Base-by-base conservation (phyloP, 1,140 invertebrate species). In the Drosophila teissieri region DNA sequence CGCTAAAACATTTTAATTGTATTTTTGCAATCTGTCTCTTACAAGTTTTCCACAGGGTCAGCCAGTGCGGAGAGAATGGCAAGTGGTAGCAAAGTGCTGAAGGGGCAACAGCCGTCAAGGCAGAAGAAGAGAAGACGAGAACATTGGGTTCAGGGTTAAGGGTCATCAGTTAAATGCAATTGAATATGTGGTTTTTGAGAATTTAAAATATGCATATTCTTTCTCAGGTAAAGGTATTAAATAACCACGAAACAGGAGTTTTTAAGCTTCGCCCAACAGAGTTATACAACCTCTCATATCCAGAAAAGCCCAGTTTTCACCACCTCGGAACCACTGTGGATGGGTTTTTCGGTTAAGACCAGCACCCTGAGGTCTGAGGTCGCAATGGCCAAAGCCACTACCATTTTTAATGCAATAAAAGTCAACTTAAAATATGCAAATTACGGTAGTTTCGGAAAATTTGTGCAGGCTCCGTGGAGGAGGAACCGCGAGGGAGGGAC, bases 341-440 rank as follows among this genome's bases (percentile, higher is more conserved):
- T 69, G 34, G 42, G 46, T 37, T 37, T 36, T 64, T 74, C 39
- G 48, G 58, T 31, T 52, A 34, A 37, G 39, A 74, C 58, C 56
- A 73, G 45, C 70, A 60, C 70, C 58, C 70, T 46, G 51, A 63
- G 72, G 27, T 75, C 63, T 89, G 83, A 63, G 84, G 84, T 77
- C 80, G 82, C 72, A 89, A 84, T 79, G 74, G 83, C 74, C 77
- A 86, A 78, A 73, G 80, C 76, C 73, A 89, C 77, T 89, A 60
- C 77, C 84, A 89, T 89, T 89, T 89, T 88, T 88, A 88, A 88
- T 88, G 84, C 84, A 88, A 88, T 88, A 88, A 88, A 88, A 88
- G 84, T 88, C 84, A 88, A 88, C 84, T 88, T 88, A 88, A 88
- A 88, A 88, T 88, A 88, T 88, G 84, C 84, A 88, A 88, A 88